A percentile compares a stretch with the other conserved stretches of the same genome.
Evolutionary conservation across 2,797 vertebrate genomes (phyloP).

Genomic region (Pseudochromis fuscus): DNA sequence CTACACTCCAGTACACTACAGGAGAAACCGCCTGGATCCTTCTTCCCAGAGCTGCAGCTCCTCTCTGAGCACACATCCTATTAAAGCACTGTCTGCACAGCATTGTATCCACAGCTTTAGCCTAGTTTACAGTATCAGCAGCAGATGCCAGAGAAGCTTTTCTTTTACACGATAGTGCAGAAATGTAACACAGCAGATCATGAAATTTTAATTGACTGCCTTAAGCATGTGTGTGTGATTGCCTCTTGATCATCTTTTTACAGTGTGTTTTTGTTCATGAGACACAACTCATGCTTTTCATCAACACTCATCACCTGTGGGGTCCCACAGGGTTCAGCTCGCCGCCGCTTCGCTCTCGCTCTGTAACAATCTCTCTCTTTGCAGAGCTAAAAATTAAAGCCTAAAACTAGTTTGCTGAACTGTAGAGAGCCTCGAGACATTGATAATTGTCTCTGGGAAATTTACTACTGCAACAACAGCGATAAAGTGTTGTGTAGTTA

Average conservation of each 20-base stretch:
- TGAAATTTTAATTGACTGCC: conserved; percentile 38
- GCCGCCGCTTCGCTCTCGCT: conserved; percentile 20
- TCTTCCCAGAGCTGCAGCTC: conserved; percentile 2
- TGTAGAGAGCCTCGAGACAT: not conserved
- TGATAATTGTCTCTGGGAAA: conserved; percentile 21
- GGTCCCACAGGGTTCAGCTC: conserved; percentile 27
- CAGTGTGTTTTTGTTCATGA: conserved; percentile 24
- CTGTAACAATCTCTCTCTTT: conserved; percentile 1
- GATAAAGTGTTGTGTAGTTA: not conserved
- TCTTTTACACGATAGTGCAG: not conserved
- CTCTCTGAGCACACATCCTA: conserved; percentile 3
- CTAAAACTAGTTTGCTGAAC: conserved; percentile 5
- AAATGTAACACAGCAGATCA: conserved; percentile 25
- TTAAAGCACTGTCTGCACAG: no score
- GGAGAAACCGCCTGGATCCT: not conserved
- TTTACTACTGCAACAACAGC: conserved; percentile 10
- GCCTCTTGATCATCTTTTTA: conserved; percentile 25
- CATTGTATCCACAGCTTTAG: no score
- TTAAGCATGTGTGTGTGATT: conserved; percentile 16
- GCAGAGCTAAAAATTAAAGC: conserved; percentile 20
- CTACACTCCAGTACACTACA: not conserved
- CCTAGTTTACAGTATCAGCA: not conserved
- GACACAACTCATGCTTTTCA: conserved; percentile 13
- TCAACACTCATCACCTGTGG: conserved; percentile 9
- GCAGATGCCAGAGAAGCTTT: not conserved